Conservation (phyloP, 2,113 vertebrate genomes). For the Myodes glareolus region DNA sequence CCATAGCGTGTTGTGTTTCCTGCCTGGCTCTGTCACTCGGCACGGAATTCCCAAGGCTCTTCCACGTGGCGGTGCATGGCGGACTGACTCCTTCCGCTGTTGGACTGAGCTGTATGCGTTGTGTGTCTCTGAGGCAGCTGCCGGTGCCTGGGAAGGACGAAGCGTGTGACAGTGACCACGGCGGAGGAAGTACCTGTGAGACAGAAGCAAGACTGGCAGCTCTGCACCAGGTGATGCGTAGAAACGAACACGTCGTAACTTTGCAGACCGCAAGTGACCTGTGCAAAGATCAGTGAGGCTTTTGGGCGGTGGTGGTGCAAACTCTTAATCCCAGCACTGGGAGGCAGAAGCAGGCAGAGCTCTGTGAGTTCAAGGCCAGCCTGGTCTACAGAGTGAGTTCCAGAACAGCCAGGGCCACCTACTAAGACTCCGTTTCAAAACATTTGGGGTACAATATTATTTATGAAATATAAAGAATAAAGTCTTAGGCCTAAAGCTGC, state of each 20-base stretch:
- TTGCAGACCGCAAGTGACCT: not conserved
- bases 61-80: fast-evolving
- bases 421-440: too few species aligned
- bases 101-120: too few species aligned
- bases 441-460: fast-evolving
- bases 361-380: not conserved
- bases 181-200: not conserved
- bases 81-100: fast-evolving
- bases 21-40: fast-evolving
- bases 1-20: fast-evolving
- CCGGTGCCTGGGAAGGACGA: not conserved
- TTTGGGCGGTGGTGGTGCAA: fast-evolving
- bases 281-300: not conserved
- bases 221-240: not conserved
- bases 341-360: not conserved
- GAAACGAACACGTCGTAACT: fast-evolving
- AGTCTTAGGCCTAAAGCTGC: not conserved
- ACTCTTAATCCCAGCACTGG: not conserved
- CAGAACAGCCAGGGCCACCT: not conserved
- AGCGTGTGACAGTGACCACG: fast-evolving
- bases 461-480: not conserved
- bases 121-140: not conserved
- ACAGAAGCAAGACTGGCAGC: not conserved
- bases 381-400: not conserved
- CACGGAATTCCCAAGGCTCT: fast-evolving